Base-by-base conservation (phyloP, 2,888 invertebrate genomes). In the Tineola bisselliella region DNA sequence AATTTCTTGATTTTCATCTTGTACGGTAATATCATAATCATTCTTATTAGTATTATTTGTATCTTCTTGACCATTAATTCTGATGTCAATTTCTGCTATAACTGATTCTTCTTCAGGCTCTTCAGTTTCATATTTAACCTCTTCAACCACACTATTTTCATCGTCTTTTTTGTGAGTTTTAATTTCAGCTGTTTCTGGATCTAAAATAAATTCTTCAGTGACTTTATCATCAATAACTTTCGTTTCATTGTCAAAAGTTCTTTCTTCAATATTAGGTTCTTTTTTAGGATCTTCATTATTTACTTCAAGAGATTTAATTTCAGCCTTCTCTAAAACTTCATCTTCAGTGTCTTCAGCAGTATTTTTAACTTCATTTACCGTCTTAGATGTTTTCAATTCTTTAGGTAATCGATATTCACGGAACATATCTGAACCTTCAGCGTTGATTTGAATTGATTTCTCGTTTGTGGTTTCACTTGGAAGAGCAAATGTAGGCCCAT, bases 361-460 rank as follows among this genome's bases (percentile, higher is more conserved):
- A 25, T 6, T 25, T 25, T 25, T 6, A 25, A 25, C 25, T 25
- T 25, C 4, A 25, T 25, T 25, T 25, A 25, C 6, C 43, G 13
- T 12, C 3, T 43, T 8, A 13, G 43, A 43, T 12, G 4, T 43
- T 43, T 12, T 3, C 3, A 10, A 4, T 43, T n/a, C 12, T 3
- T 43, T 13, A 6, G 88, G 87, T 8, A 88, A 84, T n/a, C 82
- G 82, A 63, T 89, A 89, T 62, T 86, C 81, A 61, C 80, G 79
- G 13, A 89, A 83, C 58, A 81, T 79, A 59, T 88, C 84, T 10
- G 86, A 84, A 0, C 84, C 84, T 19, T 87, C 86, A 1, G 84
- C 81, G 31, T 80, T 81, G 64, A 25, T 8, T 38, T 38, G 38
- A 6, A 25, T 25, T 6, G 6, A 25, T 25, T 6, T 25, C 25